Evolutionary conservation across 2,797 vertebrate genomes (phyloP).

Genomic region (Galagoides demidoff): DNA sequence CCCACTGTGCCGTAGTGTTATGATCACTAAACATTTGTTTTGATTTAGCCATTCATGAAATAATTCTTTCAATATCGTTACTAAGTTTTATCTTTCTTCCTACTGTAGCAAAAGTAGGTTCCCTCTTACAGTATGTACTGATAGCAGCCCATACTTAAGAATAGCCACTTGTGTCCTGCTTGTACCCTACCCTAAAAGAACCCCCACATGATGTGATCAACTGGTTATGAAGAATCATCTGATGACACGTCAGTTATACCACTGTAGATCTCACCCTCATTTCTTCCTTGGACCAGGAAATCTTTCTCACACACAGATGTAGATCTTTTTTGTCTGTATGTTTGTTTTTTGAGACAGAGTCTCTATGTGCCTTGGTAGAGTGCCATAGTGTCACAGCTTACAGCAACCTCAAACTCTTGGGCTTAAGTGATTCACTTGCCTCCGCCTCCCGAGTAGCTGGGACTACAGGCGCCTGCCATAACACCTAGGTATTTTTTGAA

Average conservation of each 20-base stretch:
- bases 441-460: no score
- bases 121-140: background rate
- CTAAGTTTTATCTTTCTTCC: background rate
- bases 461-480: no score
- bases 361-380: no score
- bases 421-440: no score
- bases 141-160: background rate
- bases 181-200: background rate
- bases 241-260: background rate
- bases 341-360: no score
- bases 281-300: background rate
- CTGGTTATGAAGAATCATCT: slow-evolving; percentile 3
- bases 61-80: background rate
- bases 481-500: no score
- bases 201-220: background rate
- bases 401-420: no score
- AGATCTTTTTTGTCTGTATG: background rate
- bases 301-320: background rate
- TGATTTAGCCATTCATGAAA: slow-evolving; percentile 11
- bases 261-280: background rate
- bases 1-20: background rate
- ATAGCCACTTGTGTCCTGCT: background rate
- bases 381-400: no score
- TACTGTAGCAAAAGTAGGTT: background rate
- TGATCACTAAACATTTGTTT: background rate